A percentile compares a stretch with the other conserved stretches of the same genome.
Evolutionary conservation across 2,888 invertebrate species (phyloP).

Genomic region (Heliconius ismenius): DNA sequence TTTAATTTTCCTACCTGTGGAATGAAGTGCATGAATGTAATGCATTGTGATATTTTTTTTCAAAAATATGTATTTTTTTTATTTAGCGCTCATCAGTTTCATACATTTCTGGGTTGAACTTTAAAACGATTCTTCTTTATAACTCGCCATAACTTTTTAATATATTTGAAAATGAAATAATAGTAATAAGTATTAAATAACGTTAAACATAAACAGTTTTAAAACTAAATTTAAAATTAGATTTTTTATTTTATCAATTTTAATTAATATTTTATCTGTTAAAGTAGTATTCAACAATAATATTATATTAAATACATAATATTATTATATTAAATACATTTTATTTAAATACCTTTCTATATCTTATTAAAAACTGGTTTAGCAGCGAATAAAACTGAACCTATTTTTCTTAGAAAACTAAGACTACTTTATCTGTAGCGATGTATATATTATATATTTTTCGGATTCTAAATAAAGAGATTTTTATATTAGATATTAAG

Average conservation of each 20-base stretch:
- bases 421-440: not conserved
- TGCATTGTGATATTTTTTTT: slow-evolving; percentile 43
- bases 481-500: not conserved
- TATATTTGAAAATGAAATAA: slow-evolving; percentile 17
- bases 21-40: slow-evolving; percentile 59
- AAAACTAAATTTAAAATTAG: not conserved
- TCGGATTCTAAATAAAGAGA: not conserved
- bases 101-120: slow-evolving; percentile 44
- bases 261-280: not conserved
- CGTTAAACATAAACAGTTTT: slow-evolving; percentile 7
- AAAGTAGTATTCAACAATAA: not conserved
- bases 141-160: slow-evolving; percentile 25
- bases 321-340: not conserved
- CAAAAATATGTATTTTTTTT: slow-evolving; percentile 45
- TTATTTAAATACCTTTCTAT: not conserved
- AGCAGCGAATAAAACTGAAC: not conserved
- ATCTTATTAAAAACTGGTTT: not conserved
- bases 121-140: slow-evolving; percentile 50
- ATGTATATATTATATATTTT: not conserved
- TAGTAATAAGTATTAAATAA: slow-evolving; percentile 15
- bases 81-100: slow-evolving; percentile 34
- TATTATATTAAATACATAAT: too few relatives aligned
- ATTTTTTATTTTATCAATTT: not conserved
- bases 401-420: not conserved
- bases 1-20: slow-evolving; percentile 61